These are phyloP conservation scores for Solenopsis invicta DNA, from an alignment of 1,140 invertebrate species.

Conservation along the genomic window DNA sequence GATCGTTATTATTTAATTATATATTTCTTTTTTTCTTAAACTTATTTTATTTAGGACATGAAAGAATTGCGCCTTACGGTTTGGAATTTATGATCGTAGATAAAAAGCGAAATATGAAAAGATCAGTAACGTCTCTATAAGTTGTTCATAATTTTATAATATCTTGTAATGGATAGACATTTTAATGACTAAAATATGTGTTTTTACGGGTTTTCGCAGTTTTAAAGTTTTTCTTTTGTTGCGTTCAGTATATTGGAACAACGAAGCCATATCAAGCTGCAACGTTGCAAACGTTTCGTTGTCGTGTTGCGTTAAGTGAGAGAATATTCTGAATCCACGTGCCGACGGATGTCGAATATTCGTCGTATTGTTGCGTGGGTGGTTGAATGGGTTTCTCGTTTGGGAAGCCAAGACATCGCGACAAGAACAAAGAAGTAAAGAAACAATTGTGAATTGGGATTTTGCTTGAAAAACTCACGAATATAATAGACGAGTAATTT, in stretches of 20 bases:
- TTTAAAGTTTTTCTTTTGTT: neutral
- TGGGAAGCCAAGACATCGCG: constrained; percentile 67
- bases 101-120: neutral
- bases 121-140: neutral
- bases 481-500: neutral
- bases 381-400: constrained; percentile 75
- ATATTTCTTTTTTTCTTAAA: too few species aligned
- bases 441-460: neutral
- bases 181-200: constrained; percentile 8
- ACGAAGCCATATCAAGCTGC: constrained; percentile 16
- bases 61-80: neutral
- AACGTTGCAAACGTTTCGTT: neutral
- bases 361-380: constrained; percentile 61
- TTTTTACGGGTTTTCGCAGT: neutral
- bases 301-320: constrained; percentile 10
- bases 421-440: constrained; percentile 8
- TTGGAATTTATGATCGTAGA: neutral
- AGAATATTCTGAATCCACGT: constrained; percentile 64
- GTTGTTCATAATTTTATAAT: neutral
- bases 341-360: constrained; percentile 70
- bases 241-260: neutral
- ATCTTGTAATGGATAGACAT: neutral
- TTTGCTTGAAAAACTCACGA: neutral
- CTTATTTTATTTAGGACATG: too few species aligned
- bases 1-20: neutral